Evolutionary conservation across 2,888 invertebrate species (phyloP).

Genomic region (Strigamia crassipes): DNA sequence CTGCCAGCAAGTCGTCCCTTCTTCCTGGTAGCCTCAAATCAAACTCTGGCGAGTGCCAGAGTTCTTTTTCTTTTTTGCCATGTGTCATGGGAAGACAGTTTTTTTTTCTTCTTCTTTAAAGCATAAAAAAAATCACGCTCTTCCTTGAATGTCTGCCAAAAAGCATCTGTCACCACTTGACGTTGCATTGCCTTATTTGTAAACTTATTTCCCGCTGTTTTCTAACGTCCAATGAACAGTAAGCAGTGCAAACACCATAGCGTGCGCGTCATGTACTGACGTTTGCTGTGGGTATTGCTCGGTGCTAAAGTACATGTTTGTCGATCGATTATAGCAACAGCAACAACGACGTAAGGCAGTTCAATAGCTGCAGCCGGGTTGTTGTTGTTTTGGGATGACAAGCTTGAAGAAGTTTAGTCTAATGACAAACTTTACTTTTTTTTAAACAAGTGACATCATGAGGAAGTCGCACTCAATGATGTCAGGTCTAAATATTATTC

Average conservation of each 20-base stretch:
- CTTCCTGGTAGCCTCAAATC: conserved; percentile 43
- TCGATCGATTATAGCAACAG: background rate
- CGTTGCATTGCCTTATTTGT: conserved; percentile 30
- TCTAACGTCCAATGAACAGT: background rate
- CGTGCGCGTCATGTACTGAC: background rate
- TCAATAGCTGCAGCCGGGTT: background rate
- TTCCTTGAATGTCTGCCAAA: background rate
- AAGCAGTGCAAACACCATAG: background rate
- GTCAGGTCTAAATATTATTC: background rate
- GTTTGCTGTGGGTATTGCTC: background rate
- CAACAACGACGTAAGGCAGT: background rate
- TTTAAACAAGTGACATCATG: conserved; percentile 10
- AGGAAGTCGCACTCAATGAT: background rate
- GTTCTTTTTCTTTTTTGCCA: conserved; percentile 15
- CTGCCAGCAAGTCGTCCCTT: background rate
- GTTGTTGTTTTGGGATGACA: background rate
- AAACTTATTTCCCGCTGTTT: conserved; percentile 32
- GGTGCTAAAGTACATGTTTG: background rate
- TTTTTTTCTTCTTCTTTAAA: background rate
- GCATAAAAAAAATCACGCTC: background rate
- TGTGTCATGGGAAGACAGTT: background rate
- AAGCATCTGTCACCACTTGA: background rate
- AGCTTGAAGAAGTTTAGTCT: background rate
- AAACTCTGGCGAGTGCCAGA: background rate
- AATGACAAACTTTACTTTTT: conserved; percentile 11